Conservation (phyloP, 2,113 vertebrate genomes). For the Dicentrarchus labrax region DNA sequence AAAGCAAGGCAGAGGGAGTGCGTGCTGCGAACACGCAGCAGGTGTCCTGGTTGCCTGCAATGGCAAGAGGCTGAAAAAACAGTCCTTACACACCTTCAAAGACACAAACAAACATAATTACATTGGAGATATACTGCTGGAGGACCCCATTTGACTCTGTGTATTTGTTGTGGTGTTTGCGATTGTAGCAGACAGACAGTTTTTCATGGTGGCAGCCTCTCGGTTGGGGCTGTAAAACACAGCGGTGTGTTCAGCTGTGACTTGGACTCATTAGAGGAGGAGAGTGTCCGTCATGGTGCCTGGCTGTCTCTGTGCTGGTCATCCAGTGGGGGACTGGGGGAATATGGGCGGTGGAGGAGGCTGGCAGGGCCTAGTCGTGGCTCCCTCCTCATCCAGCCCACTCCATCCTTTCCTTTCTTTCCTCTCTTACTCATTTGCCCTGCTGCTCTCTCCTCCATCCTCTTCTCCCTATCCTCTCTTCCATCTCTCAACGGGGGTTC, state of each 20-base stretch:
- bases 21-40: slow-evolving; percentile 55
- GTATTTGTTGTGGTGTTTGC: slow-evolving; percentile 59
- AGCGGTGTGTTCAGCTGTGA: slow-evolving; percentile 79
- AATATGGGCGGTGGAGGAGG: slow-evolving; percentile 32
- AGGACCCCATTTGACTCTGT: slow-evolving; percentile 53
- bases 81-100: slow-evolving; percentile 46
- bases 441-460: slow-evolving; percentile 52
- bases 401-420: slow-evolving; percentile 36
- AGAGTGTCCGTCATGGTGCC: slow-evolving; percentile 74
- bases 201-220: slow-evolving; percentile 66
- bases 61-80: slow-evolving; percentile 48
- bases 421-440: slow-evolving; percentile 41
- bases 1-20: slow-evolving; percentile 53
- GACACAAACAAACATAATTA: slow-evolving; percentile 65
- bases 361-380: not conserved
- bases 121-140: slow-evolving; percentile 33
- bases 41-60: slow-evolving; percentile 60
- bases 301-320: slow-evolving; percentile 66
- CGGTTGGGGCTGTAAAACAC: slow-evolving; percentile 75
- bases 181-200: slow-evolving; percentile 36
- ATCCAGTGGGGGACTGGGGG: slow-evolving; percentile 60
- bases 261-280: slow-evolving; percentile 78
- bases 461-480: slow-evolving; percentile 43
- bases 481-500: slow-evolving; percentile 75
- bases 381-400: slow-evolving; percentile 29